Percentiles rank a stretch among this genome's conserved stretches.
Evolutionary conservation across 2,888 invertebrate genomes (phyloP).

Genomic region (Peribatodes rhomboidaria): DNA sequence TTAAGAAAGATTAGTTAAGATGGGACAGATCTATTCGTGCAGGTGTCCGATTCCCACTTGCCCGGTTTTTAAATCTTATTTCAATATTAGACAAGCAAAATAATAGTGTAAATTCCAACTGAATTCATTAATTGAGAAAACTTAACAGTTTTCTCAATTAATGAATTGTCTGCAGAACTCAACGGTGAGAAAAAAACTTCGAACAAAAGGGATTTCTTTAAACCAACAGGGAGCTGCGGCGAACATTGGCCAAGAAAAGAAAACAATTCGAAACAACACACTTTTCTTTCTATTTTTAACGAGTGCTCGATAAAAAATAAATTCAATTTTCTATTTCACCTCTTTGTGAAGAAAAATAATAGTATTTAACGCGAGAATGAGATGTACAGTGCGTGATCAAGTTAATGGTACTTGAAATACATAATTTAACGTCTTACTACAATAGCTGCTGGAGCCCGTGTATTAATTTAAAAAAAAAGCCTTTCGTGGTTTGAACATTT

Average conservation of each 20-base stretch:
- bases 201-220: slow-evolving; percentile 28
- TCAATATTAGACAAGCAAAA: background rate
- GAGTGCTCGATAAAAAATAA: slow-evolving; percentile 37
- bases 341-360: slow-evolving; percentile 39
- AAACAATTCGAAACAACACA: slow-evolving; percentile 23
- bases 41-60: too few relatives aligned
- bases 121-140: too few relatives aligned
- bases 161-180: slow-evolving; percentile 9
- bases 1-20: too few relatives aligned
- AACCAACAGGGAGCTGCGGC: slow-evolving; percentile 12
- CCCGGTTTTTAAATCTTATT: too few relatives aligned
- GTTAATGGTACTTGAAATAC: background rate
- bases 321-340: slow-evolving; percentile 35
- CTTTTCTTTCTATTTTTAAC: slow-evolving; percentile 30
- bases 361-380: slow-evolving; percentile 16
- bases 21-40: too few relatives aligned
- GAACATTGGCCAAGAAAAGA: slow-evolving; percentile 28
- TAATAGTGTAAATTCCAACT: background rate
- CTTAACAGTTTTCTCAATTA: slow-evolving; percentile 6
- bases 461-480: too few relatives aligned
- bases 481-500: too few relatives aligned
- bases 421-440: too few relatives aligned
- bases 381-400: background rate
- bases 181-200: slow-evolving; percentile 2
- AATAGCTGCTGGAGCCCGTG: too few relatives aligned